phyloP scores from a whole-genome alignment of 2,888 invertebrate species.

The Sarcophaga caerulescens region DNA sequence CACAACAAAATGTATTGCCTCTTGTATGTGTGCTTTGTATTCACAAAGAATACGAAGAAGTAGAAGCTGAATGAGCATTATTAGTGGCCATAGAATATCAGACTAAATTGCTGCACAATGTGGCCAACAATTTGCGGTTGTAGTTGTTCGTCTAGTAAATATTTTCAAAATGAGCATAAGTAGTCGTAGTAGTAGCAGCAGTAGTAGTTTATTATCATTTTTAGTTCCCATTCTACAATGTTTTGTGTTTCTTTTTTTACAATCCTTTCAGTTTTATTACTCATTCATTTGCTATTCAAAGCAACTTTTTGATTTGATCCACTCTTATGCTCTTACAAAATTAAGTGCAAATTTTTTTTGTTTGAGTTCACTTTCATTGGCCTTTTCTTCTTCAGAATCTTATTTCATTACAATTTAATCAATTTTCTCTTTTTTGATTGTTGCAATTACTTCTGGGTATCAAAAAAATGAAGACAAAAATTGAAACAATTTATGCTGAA shows the following conservation, averaged over 20 bases:
- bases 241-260: background rate
- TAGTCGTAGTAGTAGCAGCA: background rate
- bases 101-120: constrained; percentile 48
- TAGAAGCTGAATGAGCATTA: constrained; percentile 45
- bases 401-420: background rate
- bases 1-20: background rate
- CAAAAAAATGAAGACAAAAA: background rate
- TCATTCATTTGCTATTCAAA: background rate
- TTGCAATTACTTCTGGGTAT: background rate
- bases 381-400: background rate
- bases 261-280: background rate
- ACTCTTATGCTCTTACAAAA: no score
- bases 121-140: constrained; percentile 50
- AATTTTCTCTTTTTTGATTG: background rate
- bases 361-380: background rate
- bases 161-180: constrained; percentile 26
- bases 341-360: background rate
- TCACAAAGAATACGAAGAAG: constrained; percentile 1
- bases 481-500: no score
- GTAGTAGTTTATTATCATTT: constrained; percentile 14
- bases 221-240: background rate
- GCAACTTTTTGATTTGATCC: no score
- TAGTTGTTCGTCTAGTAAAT: background rate
- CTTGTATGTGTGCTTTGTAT: background rate
- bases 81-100: constrained; percentile 53